Conservation (phyloP, 2,797 vertebrate species). For the Microcaecilia unicolor region DNA sequence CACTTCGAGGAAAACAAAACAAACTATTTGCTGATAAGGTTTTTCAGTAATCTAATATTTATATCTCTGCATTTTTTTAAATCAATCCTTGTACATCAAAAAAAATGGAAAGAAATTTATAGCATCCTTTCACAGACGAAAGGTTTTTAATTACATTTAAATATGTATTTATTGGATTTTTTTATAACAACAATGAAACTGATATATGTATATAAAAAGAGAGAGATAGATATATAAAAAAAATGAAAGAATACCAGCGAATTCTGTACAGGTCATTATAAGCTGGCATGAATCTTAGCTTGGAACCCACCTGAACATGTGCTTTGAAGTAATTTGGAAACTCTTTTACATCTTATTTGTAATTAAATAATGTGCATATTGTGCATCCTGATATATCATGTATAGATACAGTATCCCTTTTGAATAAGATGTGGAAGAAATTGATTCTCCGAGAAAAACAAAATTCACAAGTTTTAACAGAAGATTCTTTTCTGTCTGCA, state of each 20-base stretch:
- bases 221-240: neutral
- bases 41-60: slow-evolving; percentile 58
- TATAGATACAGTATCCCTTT: slow-evolving; percentile 8
- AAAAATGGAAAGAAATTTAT: slow-evolving; percentile 43
- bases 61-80: slow-evolving; percentile 58
- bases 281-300: neutral
- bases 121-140: slow-evolving; percentile 54
- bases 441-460: neutral
- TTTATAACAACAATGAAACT: slow-evolving; percentile 38
- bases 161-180: slow-evolving; percentile 61
- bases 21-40: slow-evolving; percentile 44
- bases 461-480: neutral
- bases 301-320: neutral
- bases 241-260: neutral
- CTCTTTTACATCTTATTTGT: neutral
- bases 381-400: slow-evolving; percentile 4
- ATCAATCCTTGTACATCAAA: slow-evolving; percentile 41
- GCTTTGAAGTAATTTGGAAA: neutral
- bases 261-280: neutral
- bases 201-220: neutral
- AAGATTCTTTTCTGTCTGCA: neutral
- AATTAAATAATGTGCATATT: neutral
- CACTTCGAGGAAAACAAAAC: slow-evolving; percentile 36
- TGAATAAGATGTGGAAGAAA: neutral
- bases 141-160: slow-evolving; percentile 74